Percentiles rank a stretch among this genome's conserved stretches.
These are phyloP conservation scores for Calephelis nemesis DNA, from an alignment of 1,140 invertebrate genomes.

Conservation along the genomic window DNA sequence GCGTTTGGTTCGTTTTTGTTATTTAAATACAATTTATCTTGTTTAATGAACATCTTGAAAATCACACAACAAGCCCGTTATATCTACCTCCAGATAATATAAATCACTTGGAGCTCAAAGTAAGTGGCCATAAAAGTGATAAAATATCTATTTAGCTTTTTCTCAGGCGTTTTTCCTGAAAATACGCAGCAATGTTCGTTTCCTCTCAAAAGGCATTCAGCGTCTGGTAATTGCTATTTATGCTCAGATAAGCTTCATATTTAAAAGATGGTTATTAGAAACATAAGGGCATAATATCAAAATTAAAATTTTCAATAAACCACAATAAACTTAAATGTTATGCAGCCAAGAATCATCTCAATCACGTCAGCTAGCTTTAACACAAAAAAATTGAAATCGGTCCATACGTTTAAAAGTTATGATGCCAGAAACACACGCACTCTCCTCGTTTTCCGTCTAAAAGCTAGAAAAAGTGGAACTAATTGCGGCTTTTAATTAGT, in stretches of 20 bases:
- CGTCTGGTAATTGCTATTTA: conserved; percentile 64
- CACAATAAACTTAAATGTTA: too few species aligned
- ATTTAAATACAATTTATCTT: conserved; percentile 19
- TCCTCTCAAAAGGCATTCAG: conserved; percentile 56
- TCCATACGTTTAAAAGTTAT: too few species aligned
- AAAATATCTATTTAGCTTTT: conserved; percentile 75
- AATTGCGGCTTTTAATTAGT: too few species aligned
- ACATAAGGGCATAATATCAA: neutral
- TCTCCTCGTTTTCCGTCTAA: too few species aligned
- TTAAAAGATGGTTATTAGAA: neutral
- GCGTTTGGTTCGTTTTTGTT: neutral
- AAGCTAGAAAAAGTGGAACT: too few species aligned
- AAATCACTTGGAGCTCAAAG: conserved; percentile 60
- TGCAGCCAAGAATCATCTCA: too few species aligned
- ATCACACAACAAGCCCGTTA: conserved; percentile 37
- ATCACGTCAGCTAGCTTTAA: too few species aligned
- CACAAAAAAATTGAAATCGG: too few species aligned
- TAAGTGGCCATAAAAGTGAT: conserved; percentile 73
- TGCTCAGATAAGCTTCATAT: conserved; percentile 49
- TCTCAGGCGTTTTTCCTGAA: conserved; percentile 51
- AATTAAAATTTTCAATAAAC: too few species aligned
- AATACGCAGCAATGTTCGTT: conserved; percentile 52
- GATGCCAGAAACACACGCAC: too few species aligned
- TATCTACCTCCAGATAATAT: conserved; percentile 39
- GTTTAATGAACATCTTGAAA: conserved; percentile 36